These are phyloP conservation scores for Ophion costatus DNA, from an alignment of 2,888 invertebrate genomes.

Conservation along the genomic window DNA sequence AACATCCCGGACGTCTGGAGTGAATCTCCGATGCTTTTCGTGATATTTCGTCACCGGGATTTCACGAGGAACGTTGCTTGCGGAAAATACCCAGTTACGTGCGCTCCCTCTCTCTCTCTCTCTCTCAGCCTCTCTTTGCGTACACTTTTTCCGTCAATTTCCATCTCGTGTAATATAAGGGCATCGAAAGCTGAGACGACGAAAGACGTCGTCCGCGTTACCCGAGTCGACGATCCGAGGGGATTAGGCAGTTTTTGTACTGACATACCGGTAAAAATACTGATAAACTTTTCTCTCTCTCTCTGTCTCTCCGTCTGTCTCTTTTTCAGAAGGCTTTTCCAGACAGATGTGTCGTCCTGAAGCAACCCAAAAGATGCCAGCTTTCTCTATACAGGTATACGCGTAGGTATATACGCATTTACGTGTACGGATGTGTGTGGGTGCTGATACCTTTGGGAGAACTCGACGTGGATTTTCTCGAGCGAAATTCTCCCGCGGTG, in stretches of 20 bases:
- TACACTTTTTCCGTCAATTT: slow-evolving; percentile 4
- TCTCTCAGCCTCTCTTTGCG: slow-evolving; percentile 1
- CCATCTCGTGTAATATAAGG: slow-evolving; percentile 13
- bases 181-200: background rate
- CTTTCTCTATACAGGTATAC: background rate
- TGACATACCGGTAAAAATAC: background rate
- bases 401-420: too few species aligned
- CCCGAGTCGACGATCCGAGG: background rate
- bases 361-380: slow-evolving; percentile 4
- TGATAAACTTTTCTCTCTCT: slow-evolving; percentile 19
- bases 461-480: slow-evolving; percentile 40
- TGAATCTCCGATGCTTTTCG: slow-evolving; percentile 22
- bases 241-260: background rate
- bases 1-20: slow-evolving; percentile 25
- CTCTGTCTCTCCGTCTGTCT: background rate
- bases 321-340: slow-evolving; percentile 10
- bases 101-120: background rate
- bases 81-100: slow-evolving; percentile 18
- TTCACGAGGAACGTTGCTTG: slow-evolving; percentile 10
- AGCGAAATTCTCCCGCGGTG: slow-evolving; percentile 31
- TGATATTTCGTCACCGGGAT: slow-evolving; percentile 43
- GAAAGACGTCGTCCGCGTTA: background rate
- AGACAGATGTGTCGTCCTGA: slow-evolving; percentile 2
- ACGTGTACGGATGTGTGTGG: background rate
- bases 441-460: slow-evolving; percentile 1